These are phyloP conservation scores for Anguilla japonica DNA, from an alignment of 2,113 vertebrate genomes.

Conservation along the genomic window DNA sequence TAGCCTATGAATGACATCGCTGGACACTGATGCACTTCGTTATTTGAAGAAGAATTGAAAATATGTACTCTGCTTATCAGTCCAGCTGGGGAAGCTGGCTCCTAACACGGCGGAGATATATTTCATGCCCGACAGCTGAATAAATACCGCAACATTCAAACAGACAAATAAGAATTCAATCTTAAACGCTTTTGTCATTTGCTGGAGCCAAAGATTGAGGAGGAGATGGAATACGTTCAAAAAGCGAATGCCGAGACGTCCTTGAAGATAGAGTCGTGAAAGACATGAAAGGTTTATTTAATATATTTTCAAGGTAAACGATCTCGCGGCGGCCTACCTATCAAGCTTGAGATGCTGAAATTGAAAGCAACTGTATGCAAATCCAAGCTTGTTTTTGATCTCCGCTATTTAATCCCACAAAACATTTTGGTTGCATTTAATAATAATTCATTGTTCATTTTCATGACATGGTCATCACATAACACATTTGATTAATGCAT, in stretches of 20 bases:
- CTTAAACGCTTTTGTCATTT: slow-evolving; percentile 60
- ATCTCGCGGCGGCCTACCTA: slow-evolving; percentile 5
- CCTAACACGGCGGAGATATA: slow-evolving; percentile 37
- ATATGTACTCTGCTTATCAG: slow-evolving; percentile 53
- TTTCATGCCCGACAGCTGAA: slow-evolving; percentile 54
- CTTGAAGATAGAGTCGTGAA: slow-evolving; percentile 65
- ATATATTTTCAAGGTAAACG: slow-evolving; percentile 57
- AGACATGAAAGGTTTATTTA: slow-evolving; percentile 70
- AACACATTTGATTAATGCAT: neutral
- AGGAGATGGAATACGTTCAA: slow-evolving; percentile 46
- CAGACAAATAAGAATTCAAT: slow-evolving; percentile 55
- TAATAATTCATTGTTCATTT: neutral
- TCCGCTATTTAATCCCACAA: neutral
- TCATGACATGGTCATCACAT: neutral
- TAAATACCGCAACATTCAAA: slow-evolving; percentile 58
- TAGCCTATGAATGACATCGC: slow-evolving; percentile 36
- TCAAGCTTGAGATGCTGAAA: slow-evolving; percentile 1
- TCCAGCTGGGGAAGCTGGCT: slow-evolving; percentile 21
- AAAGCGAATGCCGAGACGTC: slow-evolving; percentile 37
- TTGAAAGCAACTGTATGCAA: slow-evolving; percentile 9
- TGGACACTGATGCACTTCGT: slow-evolving; percentile 29
- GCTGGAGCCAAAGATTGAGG: slow-evolving; percentile 53
- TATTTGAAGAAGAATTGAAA: slow-evolving; percentile 46
- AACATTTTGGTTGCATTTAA: neutral
- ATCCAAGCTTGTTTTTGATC: neutral